Conservation (phyloP, 2,797 vertebrate species). For the Gadopsis bispinosus region DNA sequence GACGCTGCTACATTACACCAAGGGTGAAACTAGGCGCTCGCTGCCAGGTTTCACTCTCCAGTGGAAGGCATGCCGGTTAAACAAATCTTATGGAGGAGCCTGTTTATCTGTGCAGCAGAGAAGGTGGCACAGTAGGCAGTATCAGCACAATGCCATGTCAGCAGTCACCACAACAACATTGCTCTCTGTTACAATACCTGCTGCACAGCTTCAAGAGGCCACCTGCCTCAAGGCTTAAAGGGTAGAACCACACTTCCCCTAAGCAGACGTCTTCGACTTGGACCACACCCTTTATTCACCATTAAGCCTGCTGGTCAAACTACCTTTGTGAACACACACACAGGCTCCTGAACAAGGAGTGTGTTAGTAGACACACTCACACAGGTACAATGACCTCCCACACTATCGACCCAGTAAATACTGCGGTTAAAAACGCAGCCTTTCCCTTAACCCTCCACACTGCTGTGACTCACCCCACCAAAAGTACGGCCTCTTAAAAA, state of each 20-base stretch:
- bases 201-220: constrained; percentile 9
- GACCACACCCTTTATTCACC: constrained; percentile 78
- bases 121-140: neutral
- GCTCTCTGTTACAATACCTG: constrained; percentile 30
- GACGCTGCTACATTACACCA: neutral
- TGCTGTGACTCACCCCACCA: constrained; percentile 36
- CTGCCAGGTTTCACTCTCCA: constrained; percentile 45
- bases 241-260: constrained; percentile 18
- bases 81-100: constrained; percentile 43
- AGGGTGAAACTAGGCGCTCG: constrained; percentile 19
- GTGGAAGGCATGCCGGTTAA: constrained; percentile 37
- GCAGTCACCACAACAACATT: constrained; percentile 23
- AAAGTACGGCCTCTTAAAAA: neutral
- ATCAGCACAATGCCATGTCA: constrained; percentile 44
- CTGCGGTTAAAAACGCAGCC: constrained; percentile 17
- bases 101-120: constrained; percentile 49
- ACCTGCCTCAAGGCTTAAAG: constrained; percentile 40
- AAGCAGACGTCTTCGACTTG: constrained; percentile 31
- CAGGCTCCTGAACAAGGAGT: constrained; percentile 6
- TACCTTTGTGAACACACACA: constrained; percentile 32
- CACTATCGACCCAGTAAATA: constrained; percentile 12
- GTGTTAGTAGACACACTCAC: constrained; percentile 3
- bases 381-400: constrained; percentile 32
- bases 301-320: constrained; percentile 42
- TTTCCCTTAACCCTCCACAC: neutral